Evolutionary conservation across 2,113 vertebrate species (phyloP), one percentile per base, ranked within the genome.

Genomic region (Perca flavescens): DNA sequence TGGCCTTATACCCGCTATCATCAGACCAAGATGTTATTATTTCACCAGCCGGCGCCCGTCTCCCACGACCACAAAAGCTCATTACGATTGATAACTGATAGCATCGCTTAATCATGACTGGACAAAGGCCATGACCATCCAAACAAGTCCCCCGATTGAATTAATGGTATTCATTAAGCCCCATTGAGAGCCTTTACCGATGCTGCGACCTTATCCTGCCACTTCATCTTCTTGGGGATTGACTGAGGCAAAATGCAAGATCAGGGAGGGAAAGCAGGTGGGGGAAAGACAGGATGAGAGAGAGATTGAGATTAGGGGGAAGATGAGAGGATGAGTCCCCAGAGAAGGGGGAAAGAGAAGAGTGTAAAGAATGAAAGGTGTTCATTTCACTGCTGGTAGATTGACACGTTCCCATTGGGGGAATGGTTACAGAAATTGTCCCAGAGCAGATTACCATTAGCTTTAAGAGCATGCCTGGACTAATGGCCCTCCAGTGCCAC

Each of bases 11-110:
- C 52, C 22, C 46, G 0, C 65, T 67, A 64, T 82, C 79, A 68
- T 88, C 89, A 70, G 62, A 82, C 76, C 57, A 83, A 91, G 90
- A 90, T 88, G 81, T 85, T 94, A 89, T 92, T 92, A 89, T 88
- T 89, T 86, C 86, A 79, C 73, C 73, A 71, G 86, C 82, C 40
- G 58, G 72, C 57, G n/a, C 60, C 74, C 1, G 46, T 86, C 87
- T 91, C 85, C 87, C 85, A 76, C 69, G 6, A 88, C 76, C 83
- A 90, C 86, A 85, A 92, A 92, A 90, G 91, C 94, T 93, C 90
- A 94, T 94, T 95, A 94, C 86, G n/a, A 93, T 91, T 93, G 93
- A 94, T 94, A 93, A 93, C 88, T 93, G 92, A 95, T 94, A 91
- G 82, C 80, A 93, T 93, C 85, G 40, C 88, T 93, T 95, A 89